phyloP scores from a whole-genome alignment of 2,888 invertebrate species.

The Perithous albicinctus region DNA sequence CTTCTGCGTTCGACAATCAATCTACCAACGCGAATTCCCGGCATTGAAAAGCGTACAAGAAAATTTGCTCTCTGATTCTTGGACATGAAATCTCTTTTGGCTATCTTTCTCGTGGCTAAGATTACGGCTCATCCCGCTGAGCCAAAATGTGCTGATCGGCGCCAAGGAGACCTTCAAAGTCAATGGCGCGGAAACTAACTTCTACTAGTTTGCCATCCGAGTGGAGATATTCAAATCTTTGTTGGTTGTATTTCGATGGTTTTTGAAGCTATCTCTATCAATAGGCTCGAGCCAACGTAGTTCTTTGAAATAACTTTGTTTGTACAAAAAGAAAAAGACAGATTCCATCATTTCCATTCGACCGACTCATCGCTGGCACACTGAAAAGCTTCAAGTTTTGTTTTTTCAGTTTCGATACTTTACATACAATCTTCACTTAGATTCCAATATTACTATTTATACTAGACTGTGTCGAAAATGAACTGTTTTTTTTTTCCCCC shows the following conservation, averaged over 20 bases:
- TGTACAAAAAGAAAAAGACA: neutral
- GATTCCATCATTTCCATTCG: slow-evolving; percentile 5
- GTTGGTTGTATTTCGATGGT: neutral
- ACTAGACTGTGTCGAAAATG: too few species aligned
- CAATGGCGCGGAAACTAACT: slow-evolving; percentile 70
- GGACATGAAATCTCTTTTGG: slow-evolving; percentile 2
- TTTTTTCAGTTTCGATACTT: neutral
- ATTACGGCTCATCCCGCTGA: neutral
- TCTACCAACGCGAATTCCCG: slow-evolving; percentile 14
- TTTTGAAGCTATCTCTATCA: neutral
- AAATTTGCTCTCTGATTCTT: slow-evolving; percentile 15
- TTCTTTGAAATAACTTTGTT: neutral
- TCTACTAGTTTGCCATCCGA: slow-evolving; percentile 53
- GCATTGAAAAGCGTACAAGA: slow-evolving; percentile 3
- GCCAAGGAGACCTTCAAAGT: slow-evolving; percentile 63
- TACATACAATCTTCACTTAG: neutral
- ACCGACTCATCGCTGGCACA: neutral
- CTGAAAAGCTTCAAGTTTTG: neutral
- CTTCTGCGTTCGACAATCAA: slow-evolving; percentile 52
- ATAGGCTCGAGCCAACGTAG: slow-evolving; percentile 6
- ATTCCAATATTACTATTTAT: neutral
- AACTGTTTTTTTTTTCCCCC: too few species aligned
- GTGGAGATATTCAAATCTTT: neutral
- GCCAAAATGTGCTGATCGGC: slow-evolving; percentile 63
- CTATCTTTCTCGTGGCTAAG: neutral